These are phyloP conservation scores for Perizoma affinitatum DNA, from an alignment of 2,888 invertebrate genomes.

Conservation along the genomic window DNA sequence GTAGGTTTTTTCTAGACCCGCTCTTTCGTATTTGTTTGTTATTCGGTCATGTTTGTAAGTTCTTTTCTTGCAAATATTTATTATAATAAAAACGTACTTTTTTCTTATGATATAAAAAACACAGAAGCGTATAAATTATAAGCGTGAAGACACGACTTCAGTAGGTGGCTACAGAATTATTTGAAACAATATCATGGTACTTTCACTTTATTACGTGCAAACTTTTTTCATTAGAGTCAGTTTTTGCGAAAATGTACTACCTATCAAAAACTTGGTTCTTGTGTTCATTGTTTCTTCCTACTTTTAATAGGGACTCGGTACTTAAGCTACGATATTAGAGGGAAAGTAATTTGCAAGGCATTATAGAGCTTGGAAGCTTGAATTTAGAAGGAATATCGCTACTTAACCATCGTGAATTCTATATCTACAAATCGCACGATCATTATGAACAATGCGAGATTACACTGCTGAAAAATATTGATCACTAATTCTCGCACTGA, in stretches of 20 bases:
- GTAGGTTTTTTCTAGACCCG: no score
- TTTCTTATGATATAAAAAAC: no score
- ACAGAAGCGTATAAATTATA: no score
- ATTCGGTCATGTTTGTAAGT: no score
- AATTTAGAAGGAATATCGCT: not conserved
- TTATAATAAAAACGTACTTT: no score
- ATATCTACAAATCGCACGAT: no score
- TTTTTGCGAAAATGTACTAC: conserved; percentile 24
- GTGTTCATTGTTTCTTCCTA: conserved; percentile 1
- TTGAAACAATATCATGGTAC: conserved; percentile 10
- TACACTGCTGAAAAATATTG: no score
- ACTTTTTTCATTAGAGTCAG: conserved; percentile 36
- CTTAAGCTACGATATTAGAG: not conserved
- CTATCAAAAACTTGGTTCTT: conserved; percentile 17
- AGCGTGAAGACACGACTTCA: no score
- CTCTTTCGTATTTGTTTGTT: no score
- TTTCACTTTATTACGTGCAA: conserved; percentile 27
- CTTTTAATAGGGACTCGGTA: conserved; percentile 1
- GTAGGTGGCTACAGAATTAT: not conserved
- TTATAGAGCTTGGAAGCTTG: not conserved
- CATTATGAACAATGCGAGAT: no score
- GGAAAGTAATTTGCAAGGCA: not conserved
- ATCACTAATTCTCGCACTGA: no score
- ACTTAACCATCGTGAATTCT: not conserved
- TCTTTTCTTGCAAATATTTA: no score